A percentile compares a stretch with the other conserved stretches of the same genome.
Conservation (phyloP, 1,140 invertebrate genomes). For the Mercenaria mercenaria region DNA sequence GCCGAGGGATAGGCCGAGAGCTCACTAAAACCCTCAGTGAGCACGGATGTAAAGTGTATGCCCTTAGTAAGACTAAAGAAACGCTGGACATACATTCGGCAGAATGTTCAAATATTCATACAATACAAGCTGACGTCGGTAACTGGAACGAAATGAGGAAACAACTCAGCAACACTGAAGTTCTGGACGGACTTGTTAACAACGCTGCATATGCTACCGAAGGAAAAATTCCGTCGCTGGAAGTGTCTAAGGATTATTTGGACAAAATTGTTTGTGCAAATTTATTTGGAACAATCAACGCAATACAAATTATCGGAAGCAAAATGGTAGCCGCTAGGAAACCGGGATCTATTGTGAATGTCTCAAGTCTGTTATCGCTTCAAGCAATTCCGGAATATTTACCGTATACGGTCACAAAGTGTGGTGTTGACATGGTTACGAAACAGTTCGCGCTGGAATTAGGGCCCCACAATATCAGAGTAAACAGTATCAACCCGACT, state of each 20-base stretch:
- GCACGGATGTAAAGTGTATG: conserved; percentile 52
- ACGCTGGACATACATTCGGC: not conserved
- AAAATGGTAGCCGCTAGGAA: conserved; percentile 89
- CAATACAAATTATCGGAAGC: conserved; percentile 89
- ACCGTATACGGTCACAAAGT: conserved; percentile 90
- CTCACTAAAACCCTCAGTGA: not conserved
- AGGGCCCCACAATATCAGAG: conserved; percentile 93
- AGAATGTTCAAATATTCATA: conserved; percentile 87
- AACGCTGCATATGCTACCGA: conserved; percentile 90
- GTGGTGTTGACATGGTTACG: conserved; percentile 88
- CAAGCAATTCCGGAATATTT: conserved; percentile 91
- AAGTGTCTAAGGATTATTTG: conserved; percentile 87
- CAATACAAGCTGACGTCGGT: conserved; percentile 90
- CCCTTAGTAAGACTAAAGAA: conserved; percentile 9
- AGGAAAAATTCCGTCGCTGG: conserved; percentile 88
- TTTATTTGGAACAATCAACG: conserved; percentile 93
- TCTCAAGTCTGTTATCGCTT: conserved; percentile 91
- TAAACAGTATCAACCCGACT: conserved; percentile 94
- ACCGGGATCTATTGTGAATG: conserved; percentile 93
- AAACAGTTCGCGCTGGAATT: conserved; percentile 94
- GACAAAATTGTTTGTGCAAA: conserved; percentile 92
- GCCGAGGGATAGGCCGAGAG: conserved; percentile 47
- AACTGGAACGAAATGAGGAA: conserved; percentile 92
- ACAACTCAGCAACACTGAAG: conserved; percentile 87
- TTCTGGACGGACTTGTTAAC: conserved; percentile 92